Evolutionary conservation across 2,888 invertebrate species (phyloP).

Genomic region (Polietes domitor): DNA sequence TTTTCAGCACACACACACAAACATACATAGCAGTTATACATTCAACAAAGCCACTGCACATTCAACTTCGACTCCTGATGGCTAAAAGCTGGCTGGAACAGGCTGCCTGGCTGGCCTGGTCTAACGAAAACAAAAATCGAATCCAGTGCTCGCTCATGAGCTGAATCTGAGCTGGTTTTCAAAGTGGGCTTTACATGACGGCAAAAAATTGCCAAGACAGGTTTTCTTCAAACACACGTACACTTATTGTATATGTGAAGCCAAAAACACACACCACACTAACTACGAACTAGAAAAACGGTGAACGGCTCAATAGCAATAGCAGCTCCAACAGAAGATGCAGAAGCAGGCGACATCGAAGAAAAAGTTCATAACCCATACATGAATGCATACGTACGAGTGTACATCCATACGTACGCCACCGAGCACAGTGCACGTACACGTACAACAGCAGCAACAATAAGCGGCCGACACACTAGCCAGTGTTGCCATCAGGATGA

Average conservation of each 20-base stretch:
- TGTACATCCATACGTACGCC: background rate
- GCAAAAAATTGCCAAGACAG: slow-evolving; percentile 17
- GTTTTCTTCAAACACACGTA: slow-evolving; percentile 6
- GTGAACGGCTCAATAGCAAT: too few species aligned
- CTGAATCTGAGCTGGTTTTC: slow-evolving; percentile 33
- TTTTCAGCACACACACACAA: background rate
- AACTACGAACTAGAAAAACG: slow-evolving; percentile 20
- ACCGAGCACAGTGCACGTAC: background rate
- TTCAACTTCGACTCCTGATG: background rate
- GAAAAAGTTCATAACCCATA: slow-evolving; percentile 60
- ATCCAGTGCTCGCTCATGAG: slow-evolving; percentile 9
- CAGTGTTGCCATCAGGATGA: background rate
- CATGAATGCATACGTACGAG: slow-evolving; percentile 21
- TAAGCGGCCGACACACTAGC: background rate
- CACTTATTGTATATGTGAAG: slow-evolving; percentile 39
- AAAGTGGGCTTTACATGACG: background rate
- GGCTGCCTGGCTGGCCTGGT: too few species aligned
- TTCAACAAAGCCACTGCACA: background rate
- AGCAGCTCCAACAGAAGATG: too few species aligned
- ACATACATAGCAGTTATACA: background rate
- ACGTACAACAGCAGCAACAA: background rate
- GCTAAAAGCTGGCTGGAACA: background rate
- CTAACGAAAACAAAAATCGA: background rate
- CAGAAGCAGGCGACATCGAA: slow-evolving; percentile 5
- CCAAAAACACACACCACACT: slow-evolving; percentile 18